Evolutionary conservation across 2,888 invertebrate genomes (phyloP).

Genomic region (Agriotes lineatus): DNA sequence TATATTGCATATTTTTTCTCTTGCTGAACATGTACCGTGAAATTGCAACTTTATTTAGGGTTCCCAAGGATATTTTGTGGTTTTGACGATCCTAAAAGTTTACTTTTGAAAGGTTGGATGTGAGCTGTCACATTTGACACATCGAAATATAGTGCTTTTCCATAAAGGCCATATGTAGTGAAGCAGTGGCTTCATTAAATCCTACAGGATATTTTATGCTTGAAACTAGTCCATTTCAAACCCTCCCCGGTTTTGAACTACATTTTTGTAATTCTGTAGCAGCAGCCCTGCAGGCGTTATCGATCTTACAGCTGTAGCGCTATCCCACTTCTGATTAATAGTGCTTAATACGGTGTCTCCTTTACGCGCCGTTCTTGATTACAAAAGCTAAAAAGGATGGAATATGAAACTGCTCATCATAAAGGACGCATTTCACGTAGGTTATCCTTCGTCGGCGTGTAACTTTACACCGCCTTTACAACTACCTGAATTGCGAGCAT

Average conservation of each 20-base stretch:
- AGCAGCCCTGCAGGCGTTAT: constrained; percentile 46
- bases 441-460: neutral
- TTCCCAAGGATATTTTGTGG: no score
- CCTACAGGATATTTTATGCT: neutral
- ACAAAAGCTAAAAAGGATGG: constrained; percentile 25
- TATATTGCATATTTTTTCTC: neutral
- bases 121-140: no score
- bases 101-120: no score
- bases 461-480: neutral
- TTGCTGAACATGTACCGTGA: neutral
- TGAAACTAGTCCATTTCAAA: neutral
- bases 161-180: no score
- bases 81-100: no score
- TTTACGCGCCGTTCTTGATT: constrained; percentile 21
- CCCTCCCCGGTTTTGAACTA: constrained; percentile 7
- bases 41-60: neutral
- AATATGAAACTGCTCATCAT: constrained; percentile 4
- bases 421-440: neutral
- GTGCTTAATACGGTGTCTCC: constrained; percentile 21
- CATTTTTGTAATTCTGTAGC: constrained; percentile 43
- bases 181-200: neutral
- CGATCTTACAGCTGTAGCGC: constrained; percentile 45
- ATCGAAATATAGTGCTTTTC: no score
- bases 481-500: neutral
- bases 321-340: constrained; percentile 45